Base-by-base conservation (phyloP, 1,140 invertebrate species). In the Cyphomyrmex costatus region DNA sequence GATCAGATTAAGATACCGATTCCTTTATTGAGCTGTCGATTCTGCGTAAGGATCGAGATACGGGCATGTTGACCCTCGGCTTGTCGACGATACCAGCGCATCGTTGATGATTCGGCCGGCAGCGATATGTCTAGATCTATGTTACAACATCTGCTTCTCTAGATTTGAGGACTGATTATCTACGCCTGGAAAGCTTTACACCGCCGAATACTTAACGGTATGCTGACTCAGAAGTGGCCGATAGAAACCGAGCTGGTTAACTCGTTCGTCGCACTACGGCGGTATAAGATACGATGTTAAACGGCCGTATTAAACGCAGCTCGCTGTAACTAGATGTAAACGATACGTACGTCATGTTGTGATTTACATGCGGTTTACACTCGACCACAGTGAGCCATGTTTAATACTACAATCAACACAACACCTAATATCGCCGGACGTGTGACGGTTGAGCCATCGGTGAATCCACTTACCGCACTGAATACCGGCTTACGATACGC, bases 91-190 rank as follows among this genome's bases (percentile, higher is more conserved):
- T 56, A 66, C 30, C 21, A 24, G n/a, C 86, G 65, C 2, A 56
- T 70, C 65, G 63, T 79, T 68, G 27, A 36, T 27, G 16, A 58
- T 56, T 53, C 56, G 60, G 56, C 65, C 63, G 71, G 71, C 58
- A 51, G 70, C 78, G 87, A 88, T 87, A 88, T 88, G 87, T 88
- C 56, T 85, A 80, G 49, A 80, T 60, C 86, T 87, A 66, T 86
- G 58, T 70, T 80, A 80, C 70, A 61, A 27, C 24, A 30, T 58
- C 30, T 70, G 78, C 24, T n/a, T 56, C 51, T 80, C 65, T 70
- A 80, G 33, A 56, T 19, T 66, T 24, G n/a, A 16, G 21, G 65
- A 0, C 6, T 21, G n/a, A 24, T 49, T 63, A 36, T 24, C 77
- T n/a, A 24, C 8, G 49, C 33, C 30, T 33, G 63, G 10, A 80